Conservation (phyloP, 1,140 invertebrate genomes). For the Meloidogyne floridensis region DNA sequence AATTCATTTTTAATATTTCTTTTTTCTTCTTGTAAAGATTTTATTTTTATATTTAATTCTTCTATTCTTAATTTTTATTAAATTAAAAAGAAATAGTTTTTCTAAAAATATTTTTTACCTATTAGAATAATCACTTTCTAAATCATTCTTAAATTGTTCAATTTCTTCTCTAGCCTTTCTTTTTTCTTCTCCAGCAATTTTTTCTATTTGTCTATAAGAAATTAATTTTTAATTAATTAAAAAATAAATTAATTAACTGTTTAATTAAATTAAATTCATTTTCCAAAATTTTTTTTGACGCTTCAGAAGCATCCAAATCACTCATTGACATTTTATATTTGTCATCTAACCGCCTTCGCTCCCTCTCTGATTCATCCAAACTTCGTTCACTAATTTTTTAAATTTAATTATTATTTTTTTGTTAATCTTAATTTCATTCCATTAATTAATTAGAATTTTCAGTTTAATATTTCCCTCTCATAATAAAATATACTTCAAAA, state of each 20-base stretch:
- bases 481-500: too few relatives aligned
- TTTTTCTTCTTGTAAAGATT: conserved; percentile 59
- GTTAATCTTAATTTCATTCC: too few relatives aligned
- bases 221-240: conserved; percentile 5
- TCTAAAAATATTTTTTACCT: too few relatives aligned
- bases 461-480: too few relatives aligned
- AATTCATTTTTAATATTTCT: conserved; percentile 54
- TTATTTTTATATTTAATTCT: conserved; percentile 61
- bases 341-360: conserved; percentile 58
- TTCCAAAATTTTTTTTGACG: conserved; percentile 59
- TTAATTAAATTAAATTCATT: conserved; percentile 60
- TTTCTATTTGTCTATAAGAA: conserved; percentile 59
- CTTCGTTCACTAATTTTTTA: conserved; percentile 53
- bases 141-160: conserved; percentile 54
- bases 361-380: conserved; percentile 56
- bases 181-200: conserved; percentile 55
- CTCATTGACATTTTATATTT: conserved; percentile 53
- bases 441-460: too few relatives aligned
- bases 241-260: conserved; percentile 42
- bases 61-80: too few relatives aligned
- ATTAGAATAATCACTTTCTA: conserved; percentile 64
- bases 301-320: conserved; percentile 56
- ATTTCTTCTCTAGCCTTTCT: conserved; percentile 58
- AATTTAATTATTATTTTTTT: neutral
- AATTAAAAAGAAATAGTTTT: too few relatives aligned